Percentiles rank a stretch among this genome's conserved stretches.
Evolutionary conservation across 2,888 invertebrate species (phyloP).

Genomic region (Drosophila pegasa): DNA sequence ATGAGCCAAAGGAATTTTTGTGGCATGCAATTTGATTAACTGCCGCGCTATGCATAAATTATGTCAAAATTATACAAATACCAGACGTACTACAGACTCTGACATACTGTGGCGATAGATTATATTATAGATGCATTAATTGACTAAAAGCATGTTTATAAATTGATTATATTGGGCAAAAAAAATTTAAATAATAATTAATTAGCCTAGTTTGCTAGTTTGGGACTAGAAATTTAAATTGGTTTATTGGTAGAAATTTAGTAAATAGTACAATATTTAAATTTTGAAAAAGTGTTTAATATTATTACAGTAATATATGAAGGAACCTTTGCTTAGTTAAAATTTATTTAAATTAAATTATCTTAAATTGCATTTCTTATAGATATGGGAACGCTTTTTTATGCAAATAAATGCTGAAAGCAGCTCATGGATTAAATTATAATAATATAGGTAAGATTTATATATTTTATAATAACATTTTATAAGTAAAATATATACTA

Average conservation of each 20-base stretch:
- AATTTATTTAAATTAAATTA: neutral
- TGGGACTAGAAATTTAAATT: no score
- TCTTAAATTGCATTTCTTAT: no score
- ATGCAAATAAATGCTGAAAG: no score
- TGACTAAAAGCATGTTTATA: neutral
- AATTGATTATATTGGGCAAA: neutral
- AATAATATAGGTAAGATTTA: no score
- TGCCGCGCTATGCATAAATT: slow-evolving; percentile 67
- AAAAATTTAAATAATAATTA: neutral
- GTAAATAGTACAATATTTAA: neutral
- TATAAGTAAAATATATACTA: no score
- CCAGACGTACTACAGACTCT: neutral
- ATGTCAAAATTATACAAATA: slow-evolving; percentile 57
- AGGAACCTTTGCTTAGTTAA: no score
- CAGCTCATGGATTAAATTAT: no score
- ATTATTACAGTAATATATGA: neutral
- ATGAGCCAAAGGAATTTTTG: slow-evolving; percentile 61
- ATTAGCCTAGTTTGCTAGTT: neutral
- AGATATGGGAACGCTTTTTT: no score
- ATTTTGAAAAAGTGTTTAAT: neutral
- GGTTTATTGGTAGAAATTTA: neutral
- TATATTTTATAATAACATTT: no score
- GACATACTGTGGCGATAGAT: neutral
- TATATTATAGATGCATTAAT: neutral
- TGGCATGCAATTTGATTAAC: slow-evolving; percentile 72